Evolutionary conservation across 2,113 vertebrate species (phyloP), one percentile per base, ranked within the genome.

Genomic region (Otis tarda): DNA sequence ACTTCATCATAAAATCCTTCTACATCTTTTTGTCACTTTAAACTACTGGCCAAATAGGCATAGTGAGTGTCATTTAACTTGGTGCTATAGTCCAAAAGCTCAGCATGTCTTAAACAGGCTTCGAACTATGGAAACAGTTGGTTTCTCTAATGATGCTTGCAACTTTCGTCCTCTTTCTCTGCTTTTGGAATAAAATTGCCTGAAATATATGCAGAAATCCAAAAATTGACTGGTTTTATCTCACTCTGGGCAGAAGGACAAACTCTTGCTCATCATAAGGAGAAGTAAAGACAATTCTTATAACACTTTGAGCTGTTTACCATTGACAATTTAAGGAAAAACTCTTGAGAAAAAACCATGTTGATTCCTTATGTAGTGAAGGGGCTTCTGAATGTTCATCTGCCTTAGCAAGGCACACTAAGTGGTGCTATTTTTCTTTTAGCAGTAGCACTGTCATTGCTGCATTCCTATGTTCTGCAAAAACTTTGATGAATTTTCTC

Each of bases 191-290:
- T 73, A 77, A 87, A 94, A 67, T 43, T 41, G 11, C 12, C 63
- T 39, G 61, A 85, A 93, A 91, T 39, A 28, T 6, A 30, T 60
- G 20, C 11, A 86, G 35, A 88, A 92, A 73, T 74, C 15, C 3
- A 9, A 8, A 23, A 0, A 0, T 56, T 57, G 33, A 12, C 6
- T 61, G 25, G 0, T 41, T 90, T 87, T 41, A 10, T 67, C 41
- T 78, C 45, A 20, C 39, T 77, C 49, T 80, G 71, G 35, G 52
- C 17, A 64, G 45, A 64, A 68, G 13, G 41, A 65, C 6, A 12
- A 89, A 52, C 8, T 64, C 83, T 68, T 91, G 7, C 16, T 87
- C 8, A 45, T 81, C 4, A 9, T 22, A 68, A 57, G 10, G 21
- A 50, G 31, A 64, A 55, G 8, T 59, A 55, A 87, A 92, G 27